Base-by-base conservation (phyloP, 1,140 invertebrate genomes). In the Hylaeus volcanicus region DNA sequence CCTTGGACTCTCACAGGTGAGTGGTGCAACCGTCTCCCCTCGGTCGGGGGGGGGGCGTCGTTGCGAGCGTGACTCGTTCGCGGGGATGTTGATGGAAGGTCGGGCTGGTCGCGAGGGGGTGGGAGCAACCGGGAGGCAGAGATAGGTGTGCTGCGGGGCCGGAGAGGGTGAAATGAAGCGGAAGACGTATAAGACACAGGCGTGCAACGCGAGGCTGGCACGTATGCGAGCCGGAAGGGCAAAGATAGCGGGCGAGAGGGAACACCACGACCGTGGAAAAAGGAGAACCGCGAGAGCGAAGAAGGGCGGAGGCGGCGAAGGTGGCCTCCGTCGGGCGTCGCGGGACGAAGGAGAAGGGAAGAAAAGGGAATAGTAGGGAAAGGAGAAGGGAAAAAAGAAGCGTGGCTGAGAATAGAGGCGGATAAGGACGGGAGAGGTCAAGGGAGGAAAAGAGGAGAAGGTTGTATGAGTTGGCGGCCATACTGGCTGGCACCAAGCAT, bases 1-100 rank as follows among this genome's bases (percentile, higher is more conserved):
- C 95, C 96, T 99, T 92, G 98, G 98, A 88, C 96, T 99, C 91
- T 99, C 98, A 93, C 98, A 99, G 96, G 98, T 99, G 94, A 96
- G 95, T 94, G 26, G 79, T 79, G 66, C 51, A 53, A 43, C 41
- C 6, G 8, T n/a, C 39, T 56, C 9, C n/a, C 39, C 55, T 1
- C 43, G 15, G 5, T 56, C 11, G 48, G 58, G 53, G 56, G 53
- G 56, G 64, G 39, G 26, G 66, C 55, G 75, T 78, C 56, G 77
- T 74, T 65, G 77, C n/a, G 45, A 79, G 51, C 71, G 71, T 69
- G 78, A 53, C 74, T 85, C 73, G 73, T 71, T 79, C 72, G 43
- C 69, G 65, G 78, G 71, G 60, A 70, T 68, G 56, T 82, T 83
- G 83, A 86, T 77, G 72, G 70, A 76, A 56, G 63, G 58, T 64